Conservation (phyloP, 2,797 vertebrate species). For the Danionella dracula region DNA sequence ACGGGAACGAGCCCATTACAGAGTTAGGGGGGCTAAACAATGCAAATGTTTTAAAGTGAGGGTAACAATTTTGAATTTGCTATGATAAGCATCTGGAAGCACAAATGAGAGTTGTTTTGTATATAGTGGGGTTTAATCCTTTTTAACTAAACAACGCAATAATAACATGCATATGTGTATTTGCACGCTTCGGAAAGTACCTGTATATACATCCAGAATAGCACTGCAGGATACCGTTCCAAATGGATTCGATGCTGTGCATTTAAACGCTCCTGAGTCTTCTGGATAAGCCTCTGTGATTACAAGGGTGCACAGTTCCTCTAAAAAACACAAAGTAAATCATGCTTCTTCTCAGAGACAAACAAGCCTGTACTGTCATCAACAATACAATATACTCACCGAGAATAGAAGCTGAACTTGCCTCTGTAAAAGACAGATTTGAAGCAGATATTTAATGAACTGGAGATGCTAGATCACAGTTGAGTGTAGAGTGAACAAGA, state of each 20-base stretch:
- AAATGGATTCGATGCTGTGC: constrained; percentile 76
- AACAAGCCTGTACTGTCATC: no score
- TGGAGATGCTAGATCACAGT: not conserved
- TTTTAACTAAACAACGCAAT: no score
- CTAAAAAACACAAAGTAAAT: constrained; percentile 50
- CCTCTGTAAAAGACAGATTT: constrained; percentile 63
- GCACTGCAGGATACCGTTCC: constrained; percentile 75
- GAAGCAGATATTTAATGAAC: not conserved
- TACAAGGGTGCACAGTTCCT: constrained; percentile 85
- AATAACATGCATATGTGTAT: no score
- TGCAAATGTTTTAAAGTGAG: no score
- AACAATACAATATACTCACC: constrained; percentile 61
- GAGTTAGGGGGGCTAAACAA: no score
- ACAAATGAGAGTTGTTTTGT: no score
- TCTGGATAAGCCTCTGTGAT: constrained; percentile 86
- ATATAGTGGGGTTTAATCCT: no score
- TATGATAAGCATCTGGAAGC: no score
- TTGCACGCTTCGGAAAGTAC: no score
- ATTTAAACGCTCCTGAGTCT: constrained; percentile 84
- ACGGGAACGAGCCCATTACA: no score
- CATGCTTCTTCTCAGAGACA: not conserved
- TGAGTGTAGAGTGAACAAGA: not conserved
- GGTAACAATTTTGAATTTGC: no score
- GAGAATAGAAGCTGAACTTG: constrained; percentile 76
- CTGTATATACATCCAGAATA: constrained; percentile 68